Evolutionary conservation across 1,140 invertebrate species (phyloP), one percentile per base, ranked within the genome.

Genomic region (Stegodyphus dumicola): DNA sequence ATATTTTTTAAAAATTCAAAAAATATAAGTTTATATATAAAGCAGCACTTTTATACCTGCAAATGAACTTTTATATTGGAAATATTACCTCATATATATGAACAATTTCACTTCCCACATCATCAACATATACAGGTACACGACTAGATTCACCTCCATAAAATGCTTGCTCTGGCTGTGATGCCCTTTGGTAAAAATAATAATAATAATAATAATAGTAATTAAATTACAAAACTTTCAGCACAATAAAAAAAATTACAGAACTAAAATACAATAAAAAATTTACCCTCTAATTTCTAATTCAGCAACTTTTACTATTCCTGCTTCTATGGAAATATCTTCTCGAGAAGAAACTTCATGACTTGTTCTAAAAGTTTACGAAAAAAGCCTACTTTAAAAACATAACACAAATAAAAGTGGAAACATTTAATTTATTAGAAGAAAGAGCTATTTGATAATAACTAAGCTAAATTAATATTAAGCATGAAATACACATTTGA

Each of bases 301-400:
- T 89, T 97, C 95, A 15, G 96, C 96, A 87, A 93, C 93, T 88
- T 95, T 95, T 13, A 96, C 92, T 52, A 99, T 94, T 17, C 92
- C 91, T 0, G 95, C 94, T 53, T 90, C 91, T 79, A 93, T 92
- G 90, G 89, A 93, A 91, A 91, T 95, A 90, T 88, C 90, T 90
- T 88, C 91, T 92, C 7, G 89, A 89, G n/a, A 91, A 88, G 90
- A 95, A 94, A 86, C 93, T 93, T 91, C 89, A 33, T 84, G 79
- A 84, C 90, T 91, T 80, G 88, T 89, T 18, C 88, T 89, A 71
- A 51, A 79, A 33, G 3, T 33, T 33, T 33, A 33, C 3, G 33
- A 33, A 71, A 33, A 75, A 54, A 6, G 49, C 4, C 7, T 3
- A 5, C 1, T 60, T 60, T 7, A 2, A 67, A 67, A n/a, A 67